Evolutionary conservation across 2,888 invertebrate genomes (phyloP), one percentile per base, ranked within the genome.

Genomic region (Dermolepida albohirtum): DNA sequence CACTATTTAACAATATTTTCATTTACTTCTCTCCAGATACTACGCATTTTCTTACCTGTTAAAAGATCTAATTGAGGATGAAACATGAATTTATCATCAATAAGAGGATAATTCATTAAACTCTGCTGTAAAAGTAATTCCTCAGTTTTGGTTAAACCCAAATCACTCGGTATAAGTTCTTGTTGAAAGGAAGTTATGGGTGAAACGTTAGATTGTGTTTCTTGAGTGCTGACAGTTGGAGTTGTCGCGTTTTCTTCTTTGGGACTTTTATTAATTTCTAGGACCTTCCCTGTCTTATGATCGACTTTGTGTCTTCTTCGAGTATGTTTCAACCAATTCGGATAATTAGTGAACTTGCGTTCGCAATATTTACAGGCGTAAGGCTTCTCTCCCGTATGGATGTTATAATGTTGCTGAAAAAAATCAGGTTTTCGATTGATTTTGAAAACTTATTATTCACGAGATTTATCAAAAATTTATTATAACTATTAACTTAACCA

Each of bases 311-410:
- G 88, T 50, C 87, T 83, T 73, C 87, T 81, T 49, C 87, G 81
- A 62, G 87, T 82, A 75, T 89, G 89, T 76, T 89, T 89, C 71
- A 82, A 78, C 83, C 86, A 87, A 76, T 89, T 89, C 1, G 88
- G 86, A 69, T 86, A 85, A 74, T 84, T 85, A 40, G 87, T 85
- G 76, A 89, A 89, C 0, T 85, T 82, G 59, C 86, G 86, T 17
- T 85, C 83, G 75, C 89, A 89, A 63, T 83, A 83, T 22, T 84
- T 83, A 77, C 89, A 89, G 50, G 84, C 83, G 79, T 85, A 87
- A 0, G 89, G 88, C 49, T 85, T 83, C 52, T 82, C 81, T 1
- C 87, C 87, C 0, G 86, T 87, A 76, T 89, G 89, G 10, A 86
- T 84, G 75, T 88, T 87, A 66, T 86, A 79, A 75, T 89, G 89